Evolutionary conservation across 2,113 vertebrate species (phyloP).

Genomic region (Jaculus jaculus): DNA sequence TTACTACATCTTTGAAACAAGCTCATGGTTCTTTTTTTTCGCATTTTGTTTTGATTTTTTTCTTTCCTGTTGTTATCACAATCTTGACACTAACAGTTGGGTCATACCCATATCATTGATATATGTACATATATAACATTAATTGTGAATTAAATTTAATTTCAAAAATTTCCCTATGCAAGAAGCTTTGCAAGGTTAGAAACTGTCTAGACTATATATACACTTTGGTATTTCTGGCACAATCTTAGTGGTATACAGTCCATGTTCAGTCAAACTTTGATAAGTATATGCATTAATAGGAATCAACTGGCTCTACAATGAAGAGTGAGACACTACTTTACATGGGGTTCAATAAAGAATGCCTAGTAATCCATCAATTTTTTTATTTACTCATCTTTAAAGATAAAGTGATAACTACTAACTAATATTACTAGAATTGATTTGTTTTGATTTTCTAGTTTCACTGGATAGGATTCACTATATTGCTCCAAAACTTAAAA

Average conservation of each 20-base stretch:
- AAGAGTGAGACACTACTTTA: background rate
- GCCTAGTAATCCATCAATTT: background rate
- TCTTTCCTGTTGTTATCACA: background rate
- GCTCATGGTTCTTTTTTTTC: background rate
- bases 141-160: background rate
- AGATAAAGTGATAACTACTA: background rate
- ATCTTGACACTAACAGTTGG: background rate
- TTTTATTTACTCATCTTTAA: conserved; percentile 12
- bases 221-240: background rate
- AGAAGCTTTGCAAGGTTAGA: background rate
- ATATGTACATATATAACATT: background rate
- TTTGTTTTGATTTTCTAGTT: background rate
- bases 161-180: background rate
- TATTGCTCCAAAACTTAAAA: background rate
- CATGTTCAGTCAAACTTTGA: background rate
- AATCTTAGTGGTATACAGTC: background rate
- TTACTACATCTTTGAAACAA: no score
- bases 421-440: background rate
- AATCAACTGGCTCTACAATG: background rate
- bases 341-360: background rate
- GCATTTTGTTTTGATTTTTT: background rate
- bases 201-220: background rate
- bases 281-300: conserved; percentile 8
- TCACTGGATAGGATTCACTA: background rate
- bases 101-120: background rate